These are phyloP conservation scores for Drosophila nr. perissopoda DNA, from an alignment of 2,888 invertebrate genomes.

Conservation along the genomic window DNA sequence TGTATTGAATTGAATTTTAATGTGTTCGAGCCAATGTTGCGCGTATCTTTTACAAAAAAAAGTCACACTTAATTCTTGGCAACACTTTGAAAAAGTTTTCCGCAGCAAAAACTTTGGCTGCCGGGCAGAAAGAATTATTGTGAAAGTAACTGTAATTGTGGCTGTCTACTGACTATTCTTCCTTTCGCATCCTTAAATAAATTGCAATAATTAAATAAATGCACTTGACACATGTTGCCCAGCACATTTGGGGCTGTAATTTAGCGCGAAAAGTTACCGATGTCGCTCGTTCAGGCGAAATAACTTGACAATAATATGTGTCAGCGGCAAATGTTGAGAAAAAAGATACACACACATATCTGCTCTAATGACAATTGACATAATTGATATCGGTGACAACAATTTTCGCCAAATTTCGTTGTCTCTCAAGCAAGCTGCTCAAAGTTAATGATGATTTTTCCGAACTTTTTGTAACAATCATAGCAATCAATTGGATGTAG, in stretches of 20 bases:
- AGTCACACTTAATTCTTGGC: slow-evolving; percentile 22
- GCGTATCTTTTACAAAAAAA: not conserved
- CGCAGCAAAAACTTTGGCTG: slow-evolving; percentile 10
- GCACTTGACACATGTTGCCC: slow-evolving; percentile 60
- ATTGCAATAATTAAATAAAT: slow-evolving; percentile 60
- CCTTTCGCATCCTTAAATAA: slow-evolving; percentile 18
- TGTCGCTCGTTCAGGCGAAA: slow-evolving; percentile 1
- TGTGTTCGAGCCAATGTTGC: not conserved
- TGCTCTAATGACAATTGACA: slow-evolving; percentile 10
- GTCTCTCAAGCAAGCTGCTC: not conserved
- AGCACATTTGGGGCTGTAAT: slow-evolving; percentile 45
- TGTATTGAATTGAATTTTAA: slow-evolving; percentile 19
- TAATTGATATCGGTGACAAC: not conserved
- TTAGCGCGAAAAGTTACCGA: slow-evolving; percentile 23
- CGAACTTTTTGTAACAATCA: not conserved
- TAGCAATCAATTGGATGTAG: not conserved
- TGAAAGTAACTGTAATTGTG: slow-evolving; percentile 15
- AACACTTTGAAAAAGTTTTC: slow-evolving; percentile 31
- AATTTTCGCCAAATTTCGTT: not conserved
- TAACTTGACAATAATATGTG: slow-evolving; percentile 26
- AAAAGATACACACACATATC: not conserved
- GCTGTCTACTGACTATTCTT: not conserved
- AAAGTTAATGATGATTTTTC: not conserved
- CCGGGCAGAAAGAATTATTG: slow-evolving; percentile 5
- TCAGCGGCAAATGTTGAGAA: slow-evolving; percentile 4